Base-by-base conservation (phyloP, 2,797 vertebrate genomes). In the Loris lydekkerianus region DNA sequence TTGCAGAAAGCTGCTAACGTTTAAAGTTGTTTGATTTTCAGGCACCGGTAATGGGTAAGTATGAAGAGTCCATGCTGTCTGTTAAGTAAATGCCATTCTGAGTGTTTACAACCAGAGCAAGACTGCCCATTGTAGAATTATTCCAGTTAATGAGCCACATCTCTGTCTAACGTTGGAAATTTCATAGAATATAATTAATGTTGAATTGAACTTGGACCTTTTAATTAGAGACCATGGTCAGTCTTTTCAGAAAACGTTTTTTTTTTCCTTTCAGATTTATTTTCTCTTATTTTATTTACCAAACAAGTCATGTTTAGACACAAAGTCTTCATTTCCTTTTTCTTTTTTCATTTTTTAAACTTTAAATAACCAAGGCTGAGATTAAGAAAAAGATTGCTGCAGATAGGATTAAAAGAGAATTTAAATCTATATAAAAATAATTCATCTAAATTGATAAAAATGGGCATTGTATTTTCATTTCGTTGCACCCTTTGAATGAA, bases 1-100 rank as follows among this genome's bases (percentile, higher is more conserved):
- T 99, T 99, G 99, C 98, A 98, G 99, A 99, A 99, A 98, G 99
- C 99, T 99, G 99, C 99, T 99, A 99, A 98, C 98, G 99, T 98
- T 98, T 98, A 98, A 98, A 99, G 97, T 98, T 98, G 87, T 98
- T 95, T 97, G 95, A 95, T 98, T 98, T 98, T 98, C 98, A 97
- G 83, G 98, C 98, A 98, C 98, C 98, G 98, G 97, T 98, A 97
- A 97, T 97, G 93, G 97, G 98, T 98, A 97, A 98, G 97, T 98
- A 98, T 97, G 94, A 97, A 97, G 97, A 97, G 97, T 98, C 97
- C 97, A 98, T 98, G 97, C 97, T 98, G 95, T 98, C 96, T 98
- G 96, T 98, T 98, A 98, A 98, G 98, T 98, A 98, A 98, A 98
- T 80, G 91, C 94, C 98, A 97, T 98, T 97, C 97, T 98, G 95